Percentiles rank a stretch among this genome's conserved stretches.
Conservation (phyloP, 2,888 invertebrate species). For the Lymantria dispar region DNA sequence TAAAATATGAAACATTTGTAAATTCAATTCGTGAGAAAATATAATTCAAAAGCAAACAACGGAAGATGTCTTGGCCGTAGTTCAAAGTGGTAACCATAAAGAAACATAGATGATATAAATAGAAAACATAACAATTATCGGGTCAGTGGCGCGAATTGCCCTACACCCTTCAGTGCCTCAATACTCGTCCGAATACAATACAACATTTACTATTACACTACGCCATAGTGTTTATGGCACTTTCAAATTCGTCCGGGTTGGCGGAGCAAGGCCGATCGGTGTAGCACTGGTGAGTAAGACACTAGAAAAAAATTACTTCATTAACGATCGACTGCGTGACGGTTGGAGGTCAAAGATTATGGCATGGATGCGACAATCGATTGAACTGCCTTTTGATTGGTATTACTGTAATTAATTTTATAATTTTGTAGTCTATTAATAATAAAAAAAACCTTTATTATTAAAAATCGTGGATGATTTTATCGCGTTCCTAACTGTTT, state of each 20-base stretch:
- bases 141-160: conserved; percentile 29
- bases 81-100: conserved; percentile 1
- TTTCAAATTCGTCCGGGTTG: conserved; percentile 52
- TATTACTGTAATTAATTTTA: neutral
- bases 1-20: too few species aligned
- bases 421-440: too few species aligned
- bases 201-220: conserved; percentile 11
- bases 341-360: conserved; percentile 47
- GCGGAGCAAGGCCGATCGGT: conserved; percentile 54
- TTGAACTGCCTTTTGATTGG: conserved; percentile 2
- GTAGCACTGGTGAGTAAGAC: conserved; percentile 62
- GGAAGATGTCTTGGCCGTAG: neutral
- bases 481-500: too few species aligned
- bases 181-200: conserved; percentile 24
- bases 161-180: conserved; percentile 58
- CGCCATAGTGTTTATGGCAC: conserved; percentile 32
- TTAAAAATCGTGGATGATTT: too few species aligned
- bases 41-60: neutral
- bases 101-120: conserved; percentile 15
- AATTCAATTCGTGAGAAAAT: neutral
- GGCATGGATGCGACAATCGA: conserved; percentile 14
- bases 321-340: conserved; percentile 61
- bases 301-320: conserved; percentile 61
- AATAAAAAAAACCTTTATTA: too few species aligned
- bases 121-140: conserved; percentile 24